phyloP scores from a whole-genome alignment of 2,797 vertebrate genomes.

The Ctenochaetus hawaiiensis region DNA sequence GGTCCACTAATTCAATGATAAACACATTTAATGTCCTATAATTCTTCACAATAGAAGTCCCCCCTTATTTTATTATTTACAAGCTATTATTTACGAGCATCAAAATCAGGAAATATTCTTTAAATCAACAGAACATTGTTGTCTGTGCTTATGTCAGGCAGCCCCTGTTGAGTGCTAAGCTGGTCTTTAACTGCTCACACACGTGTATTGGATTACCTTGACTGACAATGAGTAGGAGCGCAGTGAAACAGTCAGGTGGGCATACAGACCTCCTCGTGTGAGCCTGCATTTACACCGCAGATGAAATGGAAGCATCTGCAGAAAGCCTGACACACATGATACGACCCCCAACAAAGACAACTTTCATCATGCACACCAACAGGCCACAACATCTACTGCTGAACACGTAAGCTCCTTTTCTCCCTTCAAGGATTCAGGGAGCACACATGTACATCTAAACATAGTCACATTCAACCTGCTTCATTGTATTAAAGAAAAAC shows the following conservation, averaged over 20 bases:
- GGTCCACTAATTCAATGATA: no score
- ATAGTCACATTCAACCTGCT: conserved; percentile 8
- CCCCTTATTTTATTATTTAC: no score
- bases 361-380: not conserved
- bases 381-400: not conserved
- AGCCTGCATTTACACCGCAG: not conserved
- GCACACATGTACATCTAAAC: not conserved
- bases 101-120: no score
- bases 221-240: conserved; percentile 46
- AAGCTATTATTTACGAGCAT: no score
- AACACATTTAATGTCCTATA: no score
- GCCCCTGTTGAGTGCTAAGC: conserved; percentile 33
- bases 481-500: conserved; percentile 45
- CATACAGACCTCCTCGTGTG: conserved; percentile 13
- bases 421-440: not conserved
- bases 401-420: not conserved
- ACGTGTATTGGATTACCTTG: conserved; percentile 36
- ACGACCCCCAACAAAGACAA: no score
- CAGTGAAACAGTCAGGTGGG: conserved; percentile 16
- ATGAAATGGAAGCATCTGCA: conserved; percentile 3
- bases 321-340: not conserved
- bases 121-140: not conserved
- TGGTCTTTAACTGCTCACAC: conserved; percentile 42
- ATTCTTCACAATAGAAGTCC: no score
- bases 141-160: conserved; percentile 9